Base-by-base conservation (phyloP, 92 coral and sea anemone genomes). In the Plumapathes pennacea region DNA sequence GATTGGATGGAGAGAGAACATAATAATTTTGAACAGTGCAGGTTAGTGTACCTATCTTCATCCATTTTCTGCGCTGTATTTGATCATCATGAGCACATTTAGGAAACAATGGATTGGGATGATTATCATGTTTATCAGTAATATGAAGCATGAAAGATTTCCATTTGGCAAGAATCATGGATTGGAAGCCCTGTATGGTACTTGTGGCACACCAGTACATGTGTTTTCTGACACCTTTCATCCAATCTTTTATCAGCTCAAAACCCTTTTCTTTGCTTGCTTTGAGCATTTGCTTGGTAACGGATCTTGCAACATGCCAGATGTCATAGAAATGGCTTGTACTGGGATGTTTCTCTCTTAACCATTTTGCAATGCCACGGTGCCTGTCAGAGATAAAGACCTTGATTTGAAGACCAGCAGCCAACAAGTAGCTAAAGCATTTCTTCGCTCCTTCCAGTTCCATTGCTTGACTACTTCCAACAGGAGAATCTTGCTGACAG, bases 201-300 rank as follows among this genome's bases (percentile, higher is more conserved):
- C 84, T 76, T 14, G 76, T 69, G 6, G 61, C 81, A 71, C 89
- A 69, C 89, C 89, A 83, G 70, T 69, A 83, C 31, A 83, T 29
- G 32, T 76, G 78, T 9, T 48, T 33, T 12, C 69, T 15, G 2
- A 69, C 60, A 8, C 73, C 83, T 53, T 69, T 75, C 22, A 75
- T 62, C 89, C 89, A 82, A 20, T 28, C 54, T 5, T 26, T 27
- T 5, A 82, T 74, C 6, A 21, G 25, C 22, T 69, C 80, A 51
- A 71, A 76, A 1, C 80, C 80, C 24, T 38, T 69, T 17, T 74
- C 83, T 48, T 75, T 82, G 26, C 83, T 69, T 30, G 81, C 71
- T 50, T 54, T 49, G 4, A 77, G 58, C 42, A 84, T 30, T 60
- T 69, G 46, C 32, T 84, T 84, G 14, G 63, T 62, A 25, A 65